These are phyloP conservation scores for Nasonia giraulti DNA, from an alignment of 1,140 invertebrate genomes.

Conservation along the genomic window DNA sequence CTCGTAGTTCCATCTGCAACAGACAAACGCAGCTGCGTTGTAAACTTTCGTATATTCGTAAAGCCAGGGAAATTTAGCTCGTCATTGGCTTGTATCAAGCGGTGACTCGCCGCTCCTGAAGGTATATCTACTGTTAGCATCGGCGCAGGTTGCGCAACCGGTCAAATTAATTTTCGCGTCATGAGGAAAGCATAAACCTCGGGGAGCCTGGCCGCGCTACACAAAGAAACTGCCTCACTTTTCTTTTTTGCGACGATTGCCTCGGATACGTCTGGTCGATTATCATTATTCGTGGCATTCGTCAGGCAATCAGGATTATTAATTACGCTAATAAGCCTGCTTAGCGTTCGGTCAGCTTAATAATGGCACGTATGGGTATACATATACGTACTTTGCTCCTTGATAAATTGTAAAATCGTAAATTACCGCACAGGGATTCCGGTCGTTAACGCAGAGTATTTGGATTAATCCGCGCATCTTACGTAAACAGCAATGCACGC, in stretches of 20 bases:
- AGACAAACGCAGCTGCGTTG: background rate
- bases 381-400: too few relatives aligned
- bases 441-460: too few relatives aligned
- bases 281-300: background rate
- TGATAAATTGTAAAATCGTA: too few relatives aligned
- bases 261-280: slow-evolving; percentile 8
- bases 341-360: background rate
- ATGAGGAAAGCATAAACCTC: slow-evolving; percentile 37
- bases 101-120: background rate
- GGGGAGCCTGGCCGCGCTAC: background rate
- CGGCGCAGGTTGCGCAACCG: slow-evolving; percentile 47
- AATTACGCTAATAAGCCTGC: slow-evolving; percentile 1
- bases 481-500: too few relatives aligned
- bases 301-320: background rate
- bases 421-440: too few relatives aligned
- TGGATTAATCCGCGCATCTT: too few relatives aligned
- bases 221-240: slow-evolving; percentile 41
- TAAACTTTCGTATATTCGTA: background rate
- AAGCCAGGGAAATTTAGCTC: too few relatives aligned
- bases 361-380: too few relatives aligned
- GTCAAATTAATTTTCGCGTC: slow-evolving; percentile 49
- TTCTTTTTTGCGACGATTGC: slow-evolving; percentile 34
- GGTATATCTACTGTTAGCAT: background rate
- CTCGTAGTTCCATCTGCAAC: slow-evolving; percentile 65
- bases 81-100: too few relatives aligned